Conservation (phyloP, 2,888 invertebrate genomes). For the Tenthredo distinguenda region DNA sequence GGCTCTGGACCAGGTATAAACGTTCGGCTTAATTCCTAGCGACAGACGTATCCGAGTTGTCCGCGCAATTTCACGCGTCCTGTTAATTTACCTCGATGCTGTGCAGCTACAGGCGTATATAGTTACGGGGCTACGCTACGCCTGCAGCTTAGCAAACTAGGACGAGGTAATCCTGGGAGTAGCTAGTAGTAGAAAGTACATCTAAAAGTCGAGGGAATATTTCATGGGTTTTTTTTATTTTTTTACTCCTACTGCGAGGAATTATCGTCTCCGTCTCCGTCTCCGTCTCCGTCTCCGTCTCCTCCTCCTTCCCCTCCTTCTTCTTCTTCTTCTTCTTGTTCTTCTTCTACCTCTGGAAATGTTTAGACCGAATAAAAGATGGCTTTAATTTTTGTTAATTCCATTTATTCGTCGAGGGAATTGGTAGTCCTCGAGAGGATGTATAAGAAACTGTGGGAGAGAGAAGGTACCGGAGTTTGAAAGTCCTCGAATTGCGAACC, state of each 20-base stretch:
- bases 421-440: not conserved
- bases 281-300: not conserved
- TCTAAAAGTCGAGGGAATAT: conserved; percentile 2
- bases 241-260: not conserved
- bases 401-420: not conserved
- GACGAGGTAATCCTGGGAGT: conserved; percentile 9
- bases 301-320: not conserved
- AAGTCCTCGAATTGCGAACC: conserved; percentile 1
- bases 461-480: not conserved
- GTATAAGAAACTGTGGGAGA: not conserved
- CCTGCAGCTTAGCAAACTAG: conserved; percentile 1
- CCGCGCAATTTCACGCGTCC: conserved; percentile 1
- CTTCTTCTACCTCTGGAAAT: not conserved
- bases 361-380: not conserved
- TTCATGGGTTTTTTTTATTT: not conserved
- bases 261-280: not conserved
- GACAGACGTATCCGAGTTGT: not conserved
- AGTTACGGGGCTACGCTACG: not conserved
- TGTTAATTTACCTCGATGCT: not conserved
- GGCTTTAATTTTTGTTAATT: conserved; percentile 21
- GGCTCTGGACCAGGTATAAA: not conserved
- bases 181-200: conserved; percentile 2
- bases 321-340: too few species aligned
- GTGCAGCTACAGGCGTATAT: not conserved
- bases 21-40: not conserved